Percentiles rank a stretch among this genome's conserved stretches.
phyloP scores from a whole-genome alignment of 2,888 invertebrate genomes.

The Ecliptopera silaceata region DNA sequence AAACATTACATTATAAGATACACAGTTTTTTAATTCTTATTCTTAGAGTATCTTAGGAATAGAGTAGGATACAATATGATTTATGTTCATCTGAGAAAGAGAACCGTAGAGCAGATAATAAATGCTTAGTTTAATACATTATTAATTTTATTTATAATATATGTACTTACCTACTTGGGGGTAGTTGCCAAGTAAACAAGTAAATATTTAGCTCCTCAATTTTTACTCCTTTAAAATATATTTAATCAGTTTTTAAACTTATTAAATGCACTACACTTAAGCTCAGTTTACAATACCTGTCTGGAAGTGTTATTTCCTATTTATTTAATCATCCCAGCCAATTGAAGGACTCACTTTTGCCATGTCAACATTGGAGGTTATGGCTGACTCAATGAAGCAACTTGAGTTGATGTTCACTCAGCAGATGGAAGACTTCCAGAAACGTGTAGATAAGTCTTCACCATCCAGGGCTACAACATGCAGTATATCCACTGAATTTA shows the following conservation, averaged over 20 bases:
- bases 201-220: not conserved
- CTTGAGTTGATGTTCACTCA: not conserved
- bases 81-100: too few relatives aligned
- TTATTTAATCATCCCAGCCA: not conserved
- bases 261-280: not conserved
- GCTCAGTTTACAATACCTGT: not conserved
- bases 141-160: too few relatives aligned
- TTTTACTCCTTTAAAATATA: not conserved
- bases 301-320: not conserved
- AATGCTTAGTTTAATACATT: too few relatives aligned
- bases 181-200: not conserved
- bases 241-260: not conserved
- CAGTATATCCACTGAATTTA: not conserved
- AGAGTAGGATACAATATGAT: too few relatives aligned
- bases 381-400: not conserved
- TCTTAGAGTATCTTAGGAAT: too few relatives aligned
- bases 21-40: too few relatives aligned
- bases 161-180: too few relatives aligned
- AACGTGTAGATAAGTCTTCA: not conserved
- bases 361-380: not conserved
- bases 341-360: not conserved
- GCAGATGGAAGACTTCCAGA: too few relatives aligned
- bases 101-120: too few relatives aligned
- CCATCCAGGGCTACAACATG: not conserved
- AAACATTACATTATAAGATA: too few relatives aligned